Conservation (phyloP, 2,888 invertebrate genomes). For the Xestia ashworthii region DNA sequence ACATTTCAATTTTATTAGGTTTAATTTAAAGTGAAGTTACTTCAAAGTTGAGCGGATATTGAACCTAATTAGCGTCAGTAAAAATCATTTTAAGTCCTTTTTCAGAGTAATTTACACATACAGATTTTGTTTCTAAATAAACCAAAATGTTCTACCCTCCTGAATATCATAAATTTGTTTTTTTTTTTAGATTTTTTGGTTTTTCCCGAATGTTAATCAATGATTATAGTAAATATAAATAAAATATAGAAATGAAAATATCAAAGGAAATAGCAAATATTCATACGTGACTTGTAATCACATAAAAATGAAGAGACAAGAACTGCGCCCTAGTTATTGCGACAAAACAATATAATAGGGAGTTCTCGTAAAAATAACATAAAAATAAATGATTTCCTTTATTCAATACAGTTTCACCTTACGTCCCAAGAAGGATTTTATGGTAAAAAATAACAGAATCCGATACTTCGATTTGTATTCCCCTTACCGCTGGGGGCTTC, state of each 20-base stretch:
- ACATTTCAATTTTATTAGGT: background rate
- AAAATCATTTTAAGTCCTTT: no score
- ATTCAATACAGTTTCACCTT: slow-evolving; percentile 70
- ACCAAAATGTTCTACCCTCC: background rate
- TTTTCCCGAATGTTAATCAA: background rate
- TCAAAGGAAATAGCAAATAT: background rate
- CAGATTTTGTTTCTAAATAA: background rate
- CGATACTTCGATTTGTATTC: slow-evolving; percentile 81
- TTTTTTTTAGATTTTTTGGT: no score
- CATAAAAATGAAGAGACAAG: slow-evolving; percentile 51
- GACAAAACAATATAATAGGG: slow-evolving; percentile 63
- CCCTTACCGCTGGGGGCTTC: slow-evolving; percentile 73
- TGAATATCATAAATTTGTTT: no score
- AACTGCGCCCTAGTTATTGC: slow-evolving; percentile 45
- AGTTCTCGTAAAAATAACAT: slow-evolving; percentile 67
- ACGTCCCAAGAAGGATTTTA: slow-evolving; percentile 61
- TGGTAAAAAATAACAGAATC: slow-evolving; percentile 68
- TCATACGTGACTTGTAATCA: slow-evolving; percentile 37
- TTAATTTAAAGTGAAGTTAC: background rate
- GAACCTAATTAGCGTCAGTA: background rate
- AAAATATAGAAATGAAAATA: slow-evolving; percentile 14
- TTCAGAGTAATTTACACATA: no score
- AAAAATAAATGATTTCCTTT: slow-evolving; percentile 70
- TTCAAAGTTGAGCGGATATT: background rate
- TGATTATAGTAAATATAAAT: background rate